phyloP scores from a whole-genome alignment of 1,140 invertebrate genomes.

The Nylanderia fulva region DNA sequence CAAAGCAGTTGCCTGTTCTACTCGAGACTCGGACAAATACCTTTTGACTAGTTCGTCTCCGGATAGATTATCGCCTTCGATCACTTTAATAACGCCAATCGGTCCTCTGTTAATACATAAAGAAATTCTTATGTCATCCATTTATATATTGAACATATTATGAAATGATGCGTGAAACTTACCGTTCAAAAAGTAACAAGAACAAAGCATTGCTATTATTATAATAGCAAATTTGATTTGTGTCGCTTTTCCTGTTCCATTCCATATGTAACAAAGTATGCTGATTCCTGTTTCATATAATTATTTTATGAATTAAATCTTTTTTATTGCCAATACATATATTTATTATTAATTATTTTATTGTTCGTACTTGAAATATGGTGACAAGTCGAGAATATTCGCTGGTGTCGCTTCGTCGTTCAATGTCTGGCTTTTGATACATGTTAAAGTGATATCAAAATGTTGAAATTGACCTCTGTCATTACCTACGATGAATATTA shows the following conservation, averaged over 20 bases:
- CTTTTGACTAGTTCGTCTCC: slow-evolving; percentile 88
- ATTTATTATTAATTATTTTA: background rate
- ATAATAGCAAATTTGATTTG: slow-evolving; percentile 83
- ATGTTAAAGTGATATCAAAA: slow-evolving; percentile 90
- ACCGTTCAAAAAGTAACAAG: slow-evolving; percentile 88
- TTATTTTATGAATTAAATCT: slow-evolving; percentile 30
- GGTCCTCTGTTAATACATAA: slow-evolving; percentile 82
- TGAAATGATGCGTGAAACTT: slow-evolving; percentile 63
- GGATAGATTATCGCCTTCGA: slow-evolving; percentile 84
- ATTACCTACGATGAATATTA: slow-evolving; percentile 90
- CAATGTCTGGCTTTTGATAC: slow-evolving; percentile 89
- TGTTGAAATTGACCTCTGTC: slow-evolving; percentile 92
- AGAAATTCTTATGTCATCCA: slow-evolving; percentile 41
- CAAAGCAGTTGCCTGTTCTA: slow-evolving; percentile 90
- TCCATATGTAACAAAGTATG: slow-evolving; percentile 86
- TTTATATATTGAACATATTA: slow-evolving; percentile 1
- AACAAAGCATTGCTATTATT: slow-evolving; percentile 85
- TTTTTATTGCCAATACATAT: slow-evolving; percentile 12
- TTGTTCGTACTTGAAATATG: slow-evolving; percentile 88
- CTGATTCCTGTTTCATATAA: slow-evolving; percentile 82
- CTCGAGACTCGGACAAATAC: slow-evolving; percentile 88
- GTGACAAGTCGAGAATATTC: slow-evolving; percentile 89
- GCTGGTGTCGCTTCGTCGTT: slow-evolving; percentile 89
- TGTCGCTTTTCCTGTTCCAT: slow-evolving; percentile 87
- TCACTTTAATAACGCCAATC: slow-evolving; percentile 83